phyloP scores from a whole-genome alignment of 2,113 vertebrate genomes.

The Actenoides lindsayi region DNA sequence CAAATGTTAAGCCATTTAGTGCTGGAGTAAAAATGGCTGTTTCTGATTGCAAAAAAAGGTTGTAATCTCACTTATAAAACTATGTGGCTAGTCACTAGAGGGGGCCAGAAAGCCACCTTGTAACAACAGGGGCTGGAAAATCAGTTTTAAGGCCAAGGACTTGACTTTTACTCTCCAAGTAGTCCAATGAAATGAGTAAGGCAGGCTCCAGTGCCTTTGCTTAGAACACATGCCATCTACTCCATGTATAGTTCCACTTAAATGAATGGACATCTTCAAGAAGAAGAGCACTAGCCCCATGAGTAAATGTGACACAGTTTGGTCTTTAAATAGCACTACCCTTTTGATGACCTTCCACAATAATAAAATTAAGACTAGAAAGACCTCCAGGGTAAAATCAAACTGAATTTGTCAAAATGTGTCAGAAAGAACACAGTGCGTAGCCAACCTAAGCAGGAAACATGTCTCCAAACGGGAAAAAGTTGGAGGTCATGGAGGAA shows the following conservation, averaged over 20 bases:
- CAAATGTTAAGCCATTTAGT: neutral
- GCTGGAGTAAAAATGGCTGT: neutral
- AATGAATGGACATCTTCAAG: constrained; percentile 22
- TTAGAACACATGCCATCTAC: neutral
- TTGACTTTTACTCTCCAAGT: neutral
- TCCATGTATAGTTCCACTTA: neutral
- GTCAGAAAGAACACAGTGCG: constrained; percentile 6
- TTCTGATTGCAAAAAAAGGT: neutral
- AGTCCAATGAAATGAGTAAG: neutral
- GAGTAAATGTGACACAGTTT: constrained; percentile 49
- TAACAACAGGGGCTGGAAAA: neutral
- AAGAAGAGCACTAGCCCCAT: neutral
- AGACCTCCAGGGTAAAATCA: constrained; percentile 57
- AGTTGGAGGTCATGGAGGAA: constrained; percentile 30
- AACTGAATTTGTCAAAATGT: constrained; percentile 53
- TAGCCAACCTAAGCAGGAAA: constrained; percentile 12
- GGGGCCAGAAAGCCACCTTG: constrained; percentile 29
- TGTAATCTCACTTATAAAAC: neutral
- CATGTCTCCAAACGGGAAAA: neutral
- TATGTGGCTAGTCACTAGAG: constrained; percentile 28
- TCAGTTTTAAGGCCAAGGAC: neutral
- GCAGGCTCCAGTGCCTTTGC: neutral
- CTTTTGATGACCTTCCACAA: constrained; percentile 65
- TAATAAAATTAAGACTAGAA: constrained; percentile 56
- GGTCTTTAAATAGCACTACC: constrained; percentile 46